A percentile compares a stretch with the other conserved stretches of the same genome.
These are phyloP conservation scores for Clusia tigrina DNA, from an alignment of 2,888 invertebrate species.

Conservation along the genomic window DNA sequence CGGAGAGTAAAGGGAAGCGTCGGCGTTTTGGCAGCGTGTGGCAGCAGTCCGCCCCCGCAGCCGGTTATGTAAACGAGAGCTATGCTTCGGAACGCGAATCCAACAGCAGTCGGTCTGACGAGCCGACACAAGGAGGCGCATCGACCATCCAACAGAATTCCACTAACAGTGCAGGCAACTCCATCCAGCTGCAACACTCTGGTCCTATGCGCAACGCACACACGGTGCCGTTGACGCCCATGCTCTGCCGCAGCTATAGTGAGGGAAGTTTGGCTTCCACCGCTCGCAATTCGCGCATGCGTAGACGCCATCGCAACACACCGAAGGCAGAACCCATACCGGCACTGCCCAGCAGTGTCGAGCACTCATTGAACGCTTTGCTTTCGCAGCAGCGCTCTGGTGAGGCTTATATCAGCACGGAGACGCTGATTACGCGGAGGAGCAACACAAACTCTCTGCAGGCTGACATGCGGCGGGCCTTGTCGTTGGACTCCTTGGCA, in stretches of 20 bases:
- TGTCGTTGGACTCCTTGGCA: constrained; percentile 56
- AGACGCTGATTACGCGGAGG: constrained; percentile 41
- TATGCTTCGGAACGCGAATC: constrained; percentile 44
- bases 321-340: constrained; percentile 38
- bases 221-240: constrained; percentile 50
- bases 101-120: constrained; percentile 55
- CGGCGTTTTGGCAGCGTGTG: constrained; percentile 66
- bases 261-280: constrained; percentile 67
- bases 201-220: constrained; percentile 27
- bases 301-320: constrained; percentile 43
- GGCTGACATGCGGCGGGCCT: constrained; percentile 50
- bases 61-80: constrained; percentile 39
- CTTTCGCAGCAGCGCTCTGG: constrained; percentile 42
- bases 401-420: constrained; percentile 43
- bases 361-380: constrained; percentile 49
- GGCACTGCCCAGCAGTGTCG: constrained; percentile 49
- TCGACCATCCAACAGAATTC: constrained; percentile 41
- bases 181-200: constrained; percentile 33
- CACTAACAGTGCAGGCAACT: constrained; percentile 35
- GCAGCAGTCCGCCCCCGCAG: constrained; percentile 52
- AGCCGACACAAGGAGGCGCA: constrained; percentile 41
- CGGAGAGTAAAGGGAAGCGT: constrained; percentile 80
- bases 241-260: constrained; percentile 67
- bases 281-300: constrained; percentile 48
- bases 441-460: constrained; percentile 27